Evolutionary conservation across 2,113 vertebrate species (phyloP), one percentile per base, ranked within the genome.

Genomic region (Cariama cristata): DNA sequence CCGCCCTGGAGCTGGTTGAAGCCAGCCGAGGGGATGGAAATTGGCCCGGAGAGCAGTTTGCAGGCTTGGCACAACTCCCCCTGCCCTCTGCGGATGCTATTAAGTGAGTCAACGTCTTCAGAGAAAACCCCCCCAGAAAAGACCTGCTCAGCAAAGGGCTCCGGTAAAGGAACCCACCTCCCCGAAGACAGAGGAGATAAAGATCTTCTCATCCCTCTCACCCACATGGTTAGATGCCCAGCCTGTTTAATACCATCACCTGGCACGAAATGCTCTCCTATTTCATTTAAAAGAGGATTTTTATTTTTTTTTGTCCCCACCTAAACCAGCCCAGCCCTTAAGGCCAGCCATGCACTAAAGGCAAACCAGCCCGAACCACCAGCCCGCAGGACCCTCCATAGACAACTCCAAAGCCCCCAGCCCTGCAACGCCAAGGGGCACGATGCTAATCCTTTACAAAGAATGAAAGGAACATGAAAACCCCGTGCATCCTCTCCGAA

Each of bases 71-170:
- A 12, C 59, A 24, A 42, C 11, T 59, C 8, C 11, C 63, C 30
- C 58, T 71, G 79, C 80, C 88, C 89, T 73, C 85, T 90, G 75
- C 11, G 11, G 85, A 66, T 88, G 35, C 28, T 56, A 58, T 76
- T 38, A 81, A 66, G 26, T 2, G 11, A 88, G 49, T 35, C 42
- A 35, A 47, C 1, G 20, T 33, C 75, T 90, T 76, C 58, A 67
- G 58, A 79, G 55, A 55, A 86, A 64, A 45, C 32, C 77, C 72
- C 56, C 10, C 16, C 27, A 44, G 17, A 73, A 93, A 92, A 83
- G 8, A 86, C 58, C 67, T 72, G 69, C 12, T 86, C 60, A 40
- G 47, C n/a, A 84, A 86, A 91, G 22, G 64, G 21, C 28, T 50
- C 49, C 11, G 5, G 50, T 35, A 62, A 86, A 79, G 44, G 26